phyloP scores from a whole-genome alignment of 2,888 invertebrate species.

The Melanostoma scalare region DNA sequence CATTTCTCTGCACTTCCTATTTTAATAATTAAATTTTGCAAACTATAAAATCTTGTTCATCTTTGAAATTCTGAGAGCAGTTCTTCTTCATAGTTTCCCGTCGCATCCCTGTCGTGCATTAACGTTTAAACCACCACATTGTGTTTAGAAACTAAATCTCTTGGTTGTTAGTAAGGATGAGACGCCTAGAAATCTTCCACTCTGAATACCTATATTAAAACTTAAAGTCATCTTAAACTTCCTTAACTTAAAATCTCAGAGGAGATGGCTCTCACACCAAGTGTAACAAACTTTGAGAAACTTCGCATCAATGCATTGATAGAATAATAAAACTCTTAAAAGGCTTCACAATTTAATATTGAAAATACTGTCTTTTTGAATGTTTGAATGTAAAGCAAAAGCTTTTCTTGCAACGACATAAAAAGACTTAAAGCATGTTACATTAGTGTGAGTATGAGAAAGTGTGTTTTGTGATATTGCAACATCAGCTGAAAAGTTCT shows the following conservation, averaged over 20 bases:
- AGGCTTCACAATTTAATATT: constrained; percentile 47
- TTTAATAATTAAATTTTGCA: constrained; percentile 18
- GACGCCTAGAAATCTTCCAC: background rate
- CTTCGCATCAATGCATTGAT: background rate
- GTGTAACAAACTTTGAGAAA: background rate
- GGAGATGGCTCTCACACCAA: background rate
- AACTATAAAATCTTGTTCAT: constrained; percentile 15
- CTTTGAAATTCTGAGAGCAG: background rate
- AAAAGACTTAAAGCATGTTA: too few species aligned
- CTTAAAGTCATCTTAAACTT: constrained; percentile 16
- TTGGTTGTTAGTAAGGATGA: background rate
- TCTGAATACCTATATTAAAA: background rate
- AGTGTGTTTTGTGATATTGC: too few species aligned
- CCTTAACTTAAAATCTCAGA: constrained; percentile 27
- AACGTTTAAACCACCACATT: constrained; percentile 10
- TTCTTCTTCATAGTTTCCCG: background rate
- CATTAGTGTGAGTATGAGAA: too few species aligned
- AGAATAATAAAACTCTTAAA: constrained; percentile 15
- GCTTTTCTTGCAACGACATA: background rate
- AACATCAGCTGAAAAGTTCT: too few species aligned
- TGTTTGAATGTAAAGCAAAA: constrained; percentile 7
- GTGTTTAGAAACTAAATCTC: background rate
- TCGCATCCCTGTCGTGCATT: background rate
- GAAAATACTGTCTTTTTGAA: constrained; percentile 38
- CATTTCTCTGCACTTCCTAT: background rate